Conservation (phyloP, 1,140 invertebrate species). For the Phocides pigmalion region DNA sequence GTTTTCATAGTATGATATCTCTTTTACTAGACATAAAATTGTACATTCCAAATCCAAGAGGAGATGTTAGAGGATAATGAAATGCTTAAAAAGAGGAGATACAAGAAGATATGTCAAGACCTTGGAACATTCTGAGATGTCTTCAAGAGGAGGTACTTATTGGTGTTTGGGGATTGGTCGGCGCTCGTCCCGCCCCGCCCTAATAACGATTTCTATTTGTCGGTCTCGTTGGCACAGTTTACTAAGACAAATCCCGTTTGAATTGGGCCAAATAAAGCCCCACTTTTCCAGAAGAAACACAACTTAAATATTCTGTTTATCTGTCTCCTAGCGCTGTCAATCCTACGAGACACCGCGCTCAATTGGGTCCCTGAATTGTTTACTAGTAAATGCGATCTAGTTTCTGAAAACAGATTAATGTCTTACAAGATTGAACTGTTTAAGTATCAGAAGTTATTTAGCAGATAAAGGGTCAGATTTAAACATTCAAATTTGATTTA, state of each 20-base stretch:
- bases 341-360: not conserved
- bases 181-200: constrained; percentile 56
- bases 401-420: too few species aligned
- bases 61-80: too few species aligned
- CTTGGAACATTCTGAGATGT: constrained; percentile 45
- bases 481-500: too few species aligned
- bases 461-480: too few species aligned
- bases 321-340: not conserved
- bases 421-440: not conserved
- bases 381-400: too few species aligned
- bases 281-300: not conserved
- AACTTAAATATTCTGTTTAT: constrained; percentile 7
- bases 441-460: too few species aligned
- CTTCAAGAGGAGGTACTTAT: constrained; percentile 56
- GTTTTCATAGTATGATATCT: too few species aligned
- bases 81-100: not conserved
- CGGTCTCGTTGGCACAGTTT: constrained; percentile 41
- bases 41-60: too few species aligned
- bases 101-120: not conserved
- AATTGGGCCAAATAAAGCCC: constrained; percentile 11
- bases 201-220: constrained; percentile 59
- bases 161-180: constrained; percentile 57
- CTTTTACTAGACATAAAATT: too few species aligned
- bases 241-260: constrained; percentile 23
- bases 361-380: too few species aligned